Evolutionary conservation across 2,797 vertebrate species (phyloP), one percentile per base, ranked within the genome.

Genomic region (Hozukius guyotensis): DNA sequence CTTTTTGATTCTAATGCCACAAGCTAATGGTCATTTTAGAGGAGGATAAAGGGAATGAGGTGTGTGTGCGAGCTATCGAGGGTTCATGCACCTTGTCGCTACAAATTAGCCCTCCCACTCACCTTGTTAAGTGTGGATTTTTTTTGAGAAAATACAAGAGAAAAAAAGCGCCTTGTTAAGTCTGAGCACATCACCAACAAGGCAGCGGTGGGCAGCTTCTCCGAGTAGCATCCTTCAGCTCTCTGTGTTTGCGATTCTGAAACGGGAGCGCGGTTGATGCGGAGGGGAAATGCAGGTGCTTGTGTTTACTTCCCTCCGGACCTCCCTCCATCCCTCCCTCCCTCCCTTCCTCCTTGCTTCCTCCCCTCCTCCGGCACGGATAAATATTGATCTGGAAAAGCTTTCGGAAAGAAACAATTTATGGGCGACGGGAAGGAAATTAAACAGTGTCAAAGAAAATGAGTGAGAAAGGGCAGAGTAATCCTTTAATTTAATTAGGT

Each of bases 401-500:
- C 60, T 63, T 89, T 87, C 2, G 20, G 46, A 57, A 72, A 55
- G 52, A 57, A 77, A 38, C 25, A 70, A 86, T 79, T 85, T 62
- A 81, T 74, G 16, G 62, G 64, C 75, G 77, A 71, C 8, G 13
- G 68, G 14, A 83, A 76, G 80, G 85, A 91, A 92, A 94, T 92
- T 32, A 91, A 93, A 90, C 74, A 7, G 79, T 60, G 87, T 89
- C 83, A 92, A 91, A 89, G 67, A 73, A 87, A 89, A 88, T 72
- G 29, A 87, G 75, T 9, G 67, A 83, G 78, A 87, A 84, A 87
- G 77, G 73, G 67, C 81, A 90, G 73, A 75, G 80, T 93, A 92
- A 94, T 93, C 90, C 85, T 91, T 91, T 94, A 88, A 94, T 94
- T 95, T 80, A 94, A 95, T 94, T 90, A 92, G 77, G 83, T 86